Conservation (phyloP, 2,888 invertebrate genomes). For the Pemphredon lugubris region DNA sequence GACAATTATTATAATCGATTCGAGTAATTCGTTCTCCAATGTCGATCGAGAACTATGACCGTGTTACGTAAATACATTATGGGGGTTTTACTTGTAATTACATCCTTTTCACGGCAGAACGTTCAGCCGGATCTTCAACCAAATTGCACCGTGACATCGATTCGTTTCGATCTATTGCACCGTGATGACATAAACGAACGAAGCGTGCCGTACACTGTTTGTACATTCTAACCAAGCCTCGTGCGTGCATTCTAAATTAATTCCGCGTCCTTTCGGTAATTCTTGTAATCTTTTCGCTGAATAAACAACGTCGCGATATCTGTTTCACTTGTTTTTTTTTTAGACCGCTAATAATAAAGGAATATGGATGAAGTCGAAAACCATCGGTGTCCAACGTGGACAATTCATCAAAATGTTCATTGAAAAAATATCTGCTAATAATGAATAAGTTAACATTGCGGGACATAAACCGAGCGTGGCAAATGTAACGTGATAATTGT, state of each 20-base stretch:
- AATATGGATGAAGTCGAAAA: no score
- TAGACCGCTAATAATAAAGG: no score
- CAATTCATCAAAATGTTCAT: no score
- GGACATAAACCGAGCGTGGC: no score
- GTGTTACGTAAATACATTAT: conserved; percentile 13
- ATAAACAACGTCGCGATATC: no score
- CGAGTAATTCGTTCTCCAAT: background rate
- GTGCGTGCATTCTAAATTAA: conserved; percentile 16
- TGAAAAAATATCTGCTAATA: no score
- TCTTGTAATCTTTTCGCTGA: conserved; percentile 1
- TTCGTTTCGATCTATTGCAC: conserved; percentile 14
- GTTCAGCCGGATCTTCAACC: conserved; percentile 1
- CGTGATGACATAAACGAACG: background rate
- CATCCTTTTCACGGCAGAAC: background rate
- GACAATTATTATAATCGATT: no score
- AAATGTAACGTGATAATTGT: no score
- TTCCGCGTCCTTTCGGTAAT: conserved; percentile 8
- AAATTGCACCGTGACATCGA: conserved; percentile 5
- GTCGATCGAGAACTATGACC: background rate
- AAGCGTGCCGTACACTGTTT: conserved; percentile 1
- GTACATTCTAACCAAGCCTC: conserved; percentile 7
- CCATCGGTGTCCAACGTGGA: no score
- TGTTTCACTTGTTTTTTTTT: no score
- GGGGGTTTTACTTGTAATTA: no score
- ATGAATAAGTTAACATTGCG: background rate